phyloP scores from a whole-genome alignment of 2,888 invertebrate genomes.

The Uropetala carovei region DNA sequence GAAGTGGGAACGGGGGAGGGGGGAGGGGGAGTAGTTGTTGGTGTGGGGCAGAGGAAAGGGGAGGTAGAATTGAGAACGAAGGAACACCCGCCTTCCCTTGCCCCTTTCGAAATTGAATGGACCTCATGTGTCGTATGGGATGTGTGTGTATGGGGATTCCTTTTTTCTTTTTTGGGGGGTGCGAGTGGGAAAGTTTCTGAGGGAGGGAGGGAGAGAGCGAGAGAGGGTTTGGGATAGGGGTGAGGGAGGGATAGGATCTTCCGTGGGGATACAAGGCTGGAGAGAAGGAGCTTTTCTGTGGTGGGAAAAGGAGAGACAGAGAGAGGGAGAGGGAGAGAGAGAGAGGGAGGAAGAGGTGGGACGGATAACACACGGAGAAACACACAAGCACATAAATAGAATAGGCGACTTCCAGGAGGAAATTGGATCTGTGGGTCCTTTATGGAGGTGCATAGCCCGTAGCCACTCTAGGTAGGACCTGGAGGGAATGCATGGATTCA shows the following conservation, averaged over 20 bases:
- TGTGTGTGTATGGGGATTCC: conserved; percentile 12
- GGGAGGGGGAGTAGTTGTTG: background rate
- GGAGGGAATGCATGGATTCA: conserved; percentile 19
- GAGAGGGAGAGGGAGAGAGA: background rate
- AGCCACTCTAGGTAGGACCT: background rate
- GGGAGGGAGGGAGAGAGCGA: background rate
- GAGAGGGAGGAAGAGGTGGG: background rate
- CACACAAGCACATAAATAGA: conserved; percentile 7
- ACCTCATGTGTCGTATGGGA: conserved; percentile 2
- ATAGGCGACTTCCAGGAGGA: background rate
- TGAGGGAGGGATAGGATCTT: background rate
- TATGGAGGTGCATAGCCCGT: conserved; percentile 4
- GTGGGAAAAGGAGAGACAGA: background rate
- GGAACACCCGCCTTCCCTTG: background rate
- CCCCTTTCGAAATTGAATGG: conserved; percentile 37
- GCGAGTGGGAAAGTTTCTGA: background rate
- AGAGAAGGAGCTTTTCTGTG: background rate
- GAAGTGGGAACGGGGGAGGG: too few relatives aligned
- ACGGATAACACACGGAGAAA: conserved; percentile 32
- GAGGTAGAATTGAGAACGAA: background rate
- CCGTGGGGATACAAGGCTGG: background rate
- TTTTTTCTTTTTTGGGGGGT: background rate
- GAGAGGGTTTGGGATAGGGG: background rate
- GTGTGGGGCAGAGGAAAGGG: background rate
- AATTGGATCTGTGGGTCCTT: conserved; percentile 26